These are phyloP conservation scores for Leptinotarsa tumamoca DNA, from an alignment of 2,888 invertebrate genomes.

Conservation along the genomic window DNA sequence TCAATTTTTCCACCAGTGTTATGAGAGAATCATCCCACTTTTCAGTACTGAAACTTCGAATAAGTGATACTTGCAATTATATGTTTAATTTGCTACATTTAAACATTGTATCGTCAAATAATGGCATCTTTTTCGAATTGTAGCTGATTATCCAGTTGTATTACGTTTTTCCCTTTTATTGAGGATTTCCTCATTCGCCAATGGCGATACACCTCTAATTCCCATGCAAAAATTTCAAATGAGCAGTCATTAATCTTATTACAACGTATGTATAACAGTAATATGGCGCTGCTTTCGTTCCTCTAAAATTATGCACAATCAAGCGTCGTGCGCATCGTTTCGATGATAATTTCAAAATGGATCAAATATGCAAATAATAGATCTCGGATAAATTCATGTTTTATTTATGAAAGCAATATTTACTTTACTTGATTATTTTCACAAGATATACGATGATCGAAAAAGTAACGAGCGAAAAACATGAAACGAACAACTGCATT, in stretches of 20 bases:
- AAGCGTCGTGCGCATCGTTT: conserved; percentile 49
- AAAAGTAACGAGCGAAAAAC: conserved; percentile 61
- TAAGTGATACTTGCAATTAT: too few species aligned
- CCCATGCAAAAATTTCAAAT: conserved; percentile 45
- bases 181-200: conserved; percentile 42
- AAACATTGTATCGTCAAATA: too few species aligned
- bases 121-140: conserved; percentile 7
- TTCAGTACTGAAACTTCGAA: too few species aligned
- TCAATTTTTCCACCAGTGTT: too few species aligned
- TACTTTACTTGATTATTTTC: conserved; percentile 67
- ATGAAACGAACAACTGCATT: conserved; percentile 59
- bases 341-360: conserved; percentile 60
- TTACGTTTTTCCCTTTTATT: conserved; percentile 38
- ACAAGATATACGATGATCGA: conserved; percentile 51
- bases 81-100: too few species aligned
- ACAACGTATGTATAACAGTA: conserved; percentile 46
- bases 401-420: conserved; percentile 67
- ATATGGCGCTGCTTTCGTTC: conserved; percentile 41
- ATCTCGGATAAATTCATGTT: conserved; percentile 65
- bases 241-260: conserved; percentile 48
- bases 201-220: conserved; percentile 36
- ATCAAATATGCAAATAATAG: conserved; percentile 67
- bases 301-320: conserved; percentile 44
- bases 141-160: conserved; percentile 36
- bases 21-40: too few species aligned